Base-by-base conservation (phyloP, 2,797 vertebrate genomes). In the Enteromius viviparus region DNA sequence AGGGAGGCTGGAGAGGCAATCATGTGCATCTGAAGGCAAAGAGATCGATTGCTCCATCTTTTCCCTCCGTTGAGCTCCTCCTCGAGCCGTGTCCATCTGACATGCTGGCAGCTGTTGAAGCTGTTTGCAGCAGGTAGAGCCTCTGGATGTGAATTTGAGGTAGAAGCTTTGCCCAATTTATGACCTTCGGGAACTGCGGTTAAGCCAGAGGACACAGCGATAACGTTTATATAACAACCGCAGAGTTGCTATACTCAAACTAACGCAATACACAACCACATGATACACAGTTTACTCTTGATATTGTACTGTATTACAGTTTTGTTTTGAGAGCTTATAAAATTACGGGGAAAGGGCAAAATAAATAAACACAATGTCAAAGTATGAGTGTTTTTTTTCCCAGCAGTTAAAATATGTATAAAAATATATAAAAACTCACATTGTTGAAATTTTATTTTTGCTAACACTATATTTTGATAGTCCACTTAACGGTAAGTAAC, bases 21-120 rank as follows among this genome's bases (percentile, higher is more conserved):
- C 89, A 83, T 89, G 90, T 90, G 90, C 89, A 93, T 90, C 90
- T 88, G 84, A 85, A 91, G 89, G 87, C 91, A 87, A 62, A 76
- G 84, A 94, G 90, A 93, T 91, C 89, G 87, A 94, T 92, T 42
- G 85, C 87, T 71, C 87, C 60, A 87, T 91, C 90, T 93, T 91
- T 89, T 91, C 88, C 89, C 81, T 84, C 81, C 76, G 76, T 69
- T 47, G 78, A 86, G 87, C 78, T 87, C 84, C 82, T 89, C 79
- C 87, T 85, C 69, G 51, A 85, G 80, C 69, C 78, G 47, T 86
- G 87, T 91, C 86, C 87, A 87, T 80, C 85, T 88, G 86, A 90
- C 85, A 82, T 84, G 82, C 42, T 55, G 60, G 83, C 0, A 81
- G 87, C 84, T 88, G 85, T 66, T 89, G 80, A 82, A 72, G 71